Base-by-base conservation (phyloP, 2,888 invertebrate species). In the Ormyrus pomaceus region DNA sequence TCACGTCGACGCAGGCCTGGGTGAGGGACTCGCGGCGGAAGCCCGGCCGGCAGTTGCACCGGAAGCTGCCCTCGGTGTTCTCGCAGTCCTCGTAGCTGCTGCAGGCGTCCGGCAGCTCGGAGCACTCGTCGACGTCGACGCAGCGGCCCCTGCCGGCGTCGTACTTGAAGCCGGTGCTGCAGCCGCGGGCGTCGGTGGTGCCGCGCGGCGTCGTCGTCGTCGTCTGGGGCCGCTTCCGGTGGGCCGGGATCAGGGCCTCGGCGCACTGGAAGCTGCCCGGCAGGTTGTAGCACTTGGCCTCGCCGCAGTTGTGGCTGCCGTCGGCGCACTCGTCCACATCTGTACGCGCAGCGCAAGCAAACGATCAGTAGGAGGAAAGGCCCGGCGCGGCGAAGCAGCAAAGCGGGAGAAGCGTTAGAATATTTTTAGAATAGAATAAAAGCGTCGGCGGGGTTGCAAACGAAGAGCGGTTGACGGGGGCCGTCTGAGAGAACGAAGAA, bases 311-410 rank as follows among this genome's bases (percentile, higher is more conserved):
- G 75, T 95, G 91, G 73, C 92, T 91, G 51, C 94, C 93, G 61
- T 92, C 91, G 0, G 92, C 91, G 86, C 97, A 97, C 89, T 97
- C 97, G 88, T 96, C 94, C 84, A 96, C 93, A 91, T 96, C 96
- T 96, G 87, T 81, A 19, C 19, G 34, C 6, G 13, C n/a, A n/a
- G 8, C 11, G 70, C 19, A 19, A 19, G 19, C 19, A 19, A 19
- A 19, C 19, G 19, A 19, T 19, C 19, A 19, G 19, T 19, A 19
- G 19, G 19, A 19, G 19, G 19, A 19, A 19, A 1, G 19, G 19
- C 1, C 0, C 19, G 1, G 19, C 1, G 19, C 19, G 19, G 19
- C 19, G 1, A 19, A 19, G 19, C 0, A 19, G n/a, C n/a, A n/a
- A n/a, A n/a, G n/a, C n/a, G n/a, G n/a, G n/a, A n/a, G n/a, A n/a